Evolutionary conservation across 1,140 invertebrate genomes (phyloP), one percentile per base, ranked within the genome.

Genomic region (Drosophila watanabei): DNA sequence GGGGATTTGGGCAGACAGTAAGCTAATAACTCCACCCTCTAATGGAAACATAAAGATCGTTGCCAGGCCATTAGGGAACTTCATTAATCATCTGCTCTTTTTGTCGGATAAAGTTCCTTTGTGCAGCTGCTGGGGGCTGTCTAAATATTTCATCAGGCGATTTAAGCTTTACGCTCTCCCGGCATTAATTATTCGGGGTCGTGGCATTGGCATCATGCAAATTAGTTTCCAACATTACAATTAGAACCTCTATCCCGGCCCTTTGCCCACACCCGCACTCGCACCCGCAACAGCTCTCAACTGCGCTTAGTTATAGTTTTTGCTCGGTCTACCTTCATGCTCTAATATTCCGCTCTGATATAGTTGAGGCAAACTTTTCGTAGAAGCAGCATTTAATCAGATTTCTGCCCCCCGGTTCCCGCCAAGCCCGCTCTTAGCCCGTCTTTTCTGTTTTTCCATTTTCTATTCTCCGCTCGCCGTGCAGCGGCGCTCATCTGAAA

Each of bases 311-410:
- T 51, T 73, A 61, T 75, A 68, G 71, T 80, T 78, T 72, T 46
- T 79, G 85, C 81, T 88, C 51, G 58, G 79, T 49, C 73, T 70
- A 73, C 49, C 61, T 89, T 89, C 85, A 89, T 89, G 85, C 85
- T 89, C 85, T 89, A 71, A 81, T 88, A 89, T 88, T 72, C 62
- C 54, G 56, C 57, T 69, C 82, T 68, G 71, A 69, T 66, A 86
- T 56, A 79, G 64, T 79, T 63, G 37, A 51, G 75, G 54, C 62
- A 84, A 71, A 61, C 59, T 88, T 75, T 69, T 63, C 48, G 58
- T 52, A 49, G 18, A 49, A 68, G 78, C 51, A 45, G 59, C 62
- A 41, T 81, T 85, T 88, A 85, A 89, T 89, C 85, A 81, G 85
- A 71, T 83, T 83, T 73, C 64, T 60, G 58, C 56, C 30, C 56